Evolutionary conservation across 2,797 vertebrate species (phyloP), one percentile per base, ranked within the genome.

Genomic region (Eulemur mongoz): DNA sequence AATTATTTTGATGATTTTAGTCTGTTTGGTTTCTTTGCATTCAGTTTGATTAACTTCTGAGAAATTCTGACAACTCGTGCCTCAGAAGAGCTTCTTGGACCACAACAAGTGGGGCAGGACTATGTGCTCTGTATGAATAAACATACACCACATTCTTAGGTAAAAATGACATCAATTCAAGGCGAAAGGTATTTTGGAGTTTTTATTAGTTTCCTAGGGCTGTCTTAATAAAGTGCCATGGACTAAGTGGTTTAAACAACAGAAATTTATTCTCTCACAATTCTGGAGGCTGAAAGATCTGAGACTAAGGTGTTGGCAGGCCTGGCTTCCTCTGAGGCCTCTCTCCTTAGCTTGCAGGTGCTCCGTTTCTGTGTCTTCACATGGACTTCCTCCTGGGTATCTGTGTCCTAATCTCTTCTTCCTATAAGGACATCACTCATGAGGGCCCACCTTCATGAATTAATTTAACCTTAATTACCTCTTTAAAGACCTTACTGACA

Each of bases 31-130:
- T 80, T 30, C 84, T 0, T 90, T 50, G 27, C 40, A 48, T 90
- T 94, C 35, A 89, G 15, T 96, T 2, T 59, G 81, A 80, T 59
- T 35, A 89, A 27, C 70, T 93, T 86, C 38, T 97, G 93, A 81
- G 79, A 95, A 95, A 65, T 96, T 86, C 52, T 6, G 2, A 86
- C 96, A 83, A 67, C 15, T 13, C 0, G 0, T 87, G 38, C 13
- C 89, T 48, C 17, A 23, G 32, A 50, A 59, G n/a, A 72, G 30
- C 35, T 76, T 88, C 69, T 9, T 67, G 73, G 73, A 75, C 20
- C 79, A 40, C 48, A 40, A 6, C 30, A 38, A 40, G 23, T 45
- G 32, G 65, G 57, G 17, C 35, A 75, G 14, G 52, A 48, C 70
- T 35, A 7, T 32, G 25, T 72, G 25, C 25, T 23, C 30, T 25